A percentile compares a stretch with the other conserved stretches of the same genome.
These are phyloP conservation scores for Panthera uncia DNA, from an alignment of 2,113 vertebrate genomes.

Conservation along the genomic window DNA sequence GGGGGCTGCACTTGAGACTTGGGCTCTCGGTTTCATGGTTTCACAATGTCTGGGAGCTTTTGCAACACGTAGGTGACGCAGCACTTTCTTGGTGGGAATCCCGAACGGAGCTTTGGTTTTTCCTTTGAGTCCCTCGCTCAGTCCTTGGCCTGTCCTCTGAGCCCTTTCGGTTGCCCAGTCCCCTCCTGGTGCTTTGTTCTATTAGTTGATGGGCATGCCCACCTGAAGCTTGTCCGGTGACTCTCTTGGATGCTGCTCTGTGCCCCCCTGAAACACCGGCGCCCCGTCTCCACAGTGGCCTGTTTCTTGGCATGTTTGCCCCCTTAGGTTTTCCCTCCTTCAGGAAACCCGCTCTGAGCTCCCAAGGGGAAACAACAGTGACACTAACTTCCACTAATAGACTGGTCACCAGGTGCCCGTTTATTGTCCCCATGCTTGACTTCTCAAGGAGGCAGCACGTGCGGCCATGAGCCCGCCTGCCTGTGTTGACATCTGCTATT, in stretches of 20 bases:
- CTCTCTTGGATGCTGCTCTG: neutral
- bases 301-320: no score
- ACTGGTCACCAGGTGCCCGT: fast-evolving
- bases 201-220: fast-evolving
- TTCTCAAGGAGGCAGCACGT: neutral
- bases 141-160: neutral
- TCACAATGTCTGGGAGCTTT: neutral
- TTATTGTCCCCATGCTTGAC: fast-evolving
- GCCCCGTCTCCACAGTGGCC: neutral
- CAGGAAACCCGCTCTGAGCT: neutral
- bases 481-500: fast-evolving
- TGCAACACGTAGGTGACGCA: neutral
- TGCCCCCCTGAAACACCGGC: fast-evolving
- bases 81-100: neutral
- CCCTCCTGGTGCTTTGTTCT: neutral
- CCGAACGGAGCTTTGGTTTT: neutral
- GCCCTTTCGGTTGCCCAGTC: neutral
- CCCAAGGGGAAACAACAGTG: neutral
- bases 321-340: neutral
- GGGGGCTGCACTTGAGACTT: neutral
- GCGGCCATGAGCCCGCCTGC: neutral
- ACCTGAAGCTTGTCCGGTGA: neutral
- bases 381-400: neutral
- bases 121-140: neutral
- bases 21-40: neutral